Evolutionary conservation across 2,888 invertebrate species (phyloP), one percentile per base, ranked within the genome.

Genomic region (Phymatocera aterrima): DNA sequence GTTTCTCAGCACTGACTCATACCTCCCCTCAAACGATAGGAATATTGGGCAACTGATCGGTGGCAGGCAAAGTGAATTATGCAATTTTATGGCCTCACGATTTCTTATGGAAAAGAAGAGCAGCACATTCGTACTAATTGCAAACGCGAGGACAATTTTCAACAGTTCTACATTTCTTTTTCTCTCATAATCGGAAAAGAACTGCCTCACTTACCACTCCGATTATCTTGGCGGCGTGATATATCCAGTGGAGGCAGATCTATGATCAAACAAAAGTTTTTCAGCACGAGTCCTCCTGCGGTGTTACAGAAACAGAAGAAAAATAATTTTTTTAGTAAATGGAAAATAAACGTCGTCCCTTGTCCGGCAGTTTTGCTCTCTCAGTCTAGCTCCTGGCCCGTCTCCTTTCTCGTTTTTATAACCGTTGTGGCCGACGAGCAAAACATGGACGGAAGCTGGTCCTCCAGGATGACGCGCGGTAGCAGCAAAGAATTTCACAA

Each of bases 401-500:
- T 64, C 37, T 37, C 18, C 21, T 18, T 34, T 37, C n/a, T 64
- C 2, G 61, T 64, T 64, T 64, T 64, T 64, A 64, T 18, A 64
- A 64, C 61, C 34, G 2, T 21, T 64, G 37, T 18, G n/a, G 61
- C 24, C 28, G 24, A 46, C 18, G 10, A 28, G 46, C 10, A 43
- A 68, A 68, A 68, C 18, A 28, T 68, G 46, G 68, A 46, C 10
- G n/a, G n/a, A 68, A 68, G 8, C 68, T 46, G n/a, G 15, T 43
- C 28, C 68, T 15, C n/a, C n/a, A n/a, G 43, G 24, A 68, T 24
- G 43, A 68, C 24, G 46, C 12, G 28, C n/a, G 43, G 46, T 68
- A 46, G 61, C 61, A 46, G 68, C 46, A 68, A 68, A 68, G 68
- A 68, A 46, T 68, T 43, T 46, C 68, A 46, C 68, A 24, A 24